These are phyloP conservation scores for Ammodytes marinus DNA, from an alignment of 2,113 vertebrate species.

Conservation along the genomic window DNA sequence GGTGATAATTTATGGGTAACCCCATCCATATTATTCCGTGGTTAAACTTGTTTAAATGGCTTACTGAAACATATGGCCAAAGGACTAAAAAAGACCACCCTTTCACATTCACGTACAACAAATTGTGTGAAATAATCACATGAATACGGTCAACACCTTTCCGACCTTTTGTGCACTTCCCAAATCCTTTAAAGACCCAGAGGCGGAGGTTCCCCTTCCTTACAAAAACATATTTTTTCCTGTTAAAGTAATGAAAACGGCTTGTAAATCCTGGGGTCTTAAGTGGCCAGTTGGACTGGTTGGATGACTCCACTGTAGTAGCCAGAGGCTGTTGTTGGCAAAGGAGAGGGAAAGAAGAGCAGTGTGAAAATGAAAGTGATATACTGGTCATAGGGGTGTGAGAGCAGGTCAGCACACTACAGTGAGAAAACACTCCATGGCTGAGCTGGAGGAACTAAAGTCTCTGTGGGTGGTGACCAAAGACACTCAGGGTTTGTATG, in stretches of 20 bases:
- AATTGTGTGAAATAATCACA: background rate
- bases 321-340: slow-evolving; percentile 9
- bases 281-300: slow-evolving; percentile 29
- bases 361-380: slow-evolving; percentile 40
- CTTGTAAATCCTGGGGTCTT: slow-evolving; percentile 47
- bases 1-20: background rate
- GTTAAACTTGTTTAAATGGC: background rate
- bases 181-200: slow-evolving; percentile 8
- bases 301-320: slow-evolving; percentile 23
- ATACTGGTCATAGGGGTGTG: slow-evolving; percentile 49
- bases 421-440: slow-evolving; percentile 46
- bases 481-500: background rate
- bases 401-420: slow-evolving; percentile 54
- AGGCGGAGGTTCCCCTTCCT: slow-evolving; percentile 31
- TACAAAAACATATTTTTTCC: slow-evolving; percentile 13
- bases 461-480: slow-evolving; percentile 43
- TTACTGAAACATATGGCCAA: background rate
- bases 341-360: slow-evolving; percentile 30
- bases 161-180: slow-evolving; percentile 25
- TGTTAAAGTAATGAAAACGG: slow-evolving; percentile 24
- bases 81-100: background rate
- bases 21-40: background rate
- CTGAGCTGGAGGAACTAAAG: slow-evolving; percentile 15
- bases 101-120: background rate
- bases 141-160: slow-evolving; percentile 9